Percentiles rank a stretch among this genome's conserved stretches.
Evolutionary conservation across 2,888 invertebrate species (phyloP).

Genomic region (Heterodera filipjevi): DNA sequence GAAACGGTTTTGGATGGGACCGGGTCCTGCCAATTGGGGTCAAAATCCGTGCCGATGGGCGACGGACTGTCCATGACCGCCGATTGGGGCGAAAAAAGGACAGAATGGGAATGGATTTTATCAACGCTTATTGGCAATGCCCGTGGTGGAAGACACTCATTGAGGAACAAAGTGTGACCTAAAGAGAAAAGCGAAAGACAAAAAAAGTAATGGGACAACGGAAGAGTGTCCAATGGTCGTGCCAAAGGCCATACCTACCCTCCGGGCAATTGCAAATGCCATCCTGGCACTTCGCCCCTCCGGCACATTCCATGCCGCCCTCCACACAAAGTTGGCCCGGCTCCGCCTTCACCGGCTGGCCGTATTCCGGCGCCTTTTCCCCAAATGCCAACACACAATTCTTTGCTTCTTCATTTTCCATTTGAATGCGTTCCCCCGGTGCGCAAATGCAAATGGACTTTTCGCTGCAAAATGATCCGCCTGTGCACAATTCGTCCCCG

Average conservation of each 20-base stretch:
- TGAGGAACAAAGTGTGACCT: slow-evolving; percentile 42
- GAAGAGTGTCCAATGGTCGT: background rate
- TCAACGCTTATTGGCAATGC: slow-evolving; percentile 3
- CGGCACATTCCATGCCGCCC: slow-evolving; percentile 43
- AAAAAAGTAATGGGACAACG: background rate
- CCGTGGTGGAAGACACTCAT: slow-evolving; percentile 38
- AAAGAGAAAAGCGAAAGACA: background rate
- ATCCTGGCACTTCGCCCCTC: slow-evolving; percentile 45
- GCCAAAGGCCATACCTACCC: background rate
- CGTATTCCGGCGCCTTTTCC: slow-evolving; percentile 26
- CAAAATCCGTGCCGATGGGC: slow-evolving; percentile 12
- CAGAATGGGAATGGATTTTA: slow-evolving; percentile 22
- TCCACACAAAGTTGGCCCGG: slow-evolving; percentile 54
- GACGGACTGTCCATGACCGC: slow-evolving; percentile 22
- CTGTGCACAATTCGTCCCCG: slow-evolving; percentile 47
- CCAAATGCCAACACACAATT: background rate
- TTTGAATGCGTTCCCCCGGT: background rate
- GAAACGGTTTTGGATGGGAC: slow-evolving; percentile 29
- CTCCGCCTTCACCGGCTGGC: slow-evolving; percentile 38
- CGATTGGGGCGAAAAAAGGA: slow-evolving; percentile 24
- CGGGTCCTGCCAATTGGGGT: slow-evolving; percentile 9
- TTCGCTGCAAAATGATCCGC: slow-evolving; percentile 46
- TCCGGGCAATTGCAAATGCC: slow-evolving; percentile 51
- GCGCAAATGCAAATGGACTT: slow-evolving; percentile 47
- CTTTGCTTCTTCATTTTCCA: background rate